Conservation (phyloP, 2,888 invertebrate genomes). For the Limulus polyphemus region DNA sequence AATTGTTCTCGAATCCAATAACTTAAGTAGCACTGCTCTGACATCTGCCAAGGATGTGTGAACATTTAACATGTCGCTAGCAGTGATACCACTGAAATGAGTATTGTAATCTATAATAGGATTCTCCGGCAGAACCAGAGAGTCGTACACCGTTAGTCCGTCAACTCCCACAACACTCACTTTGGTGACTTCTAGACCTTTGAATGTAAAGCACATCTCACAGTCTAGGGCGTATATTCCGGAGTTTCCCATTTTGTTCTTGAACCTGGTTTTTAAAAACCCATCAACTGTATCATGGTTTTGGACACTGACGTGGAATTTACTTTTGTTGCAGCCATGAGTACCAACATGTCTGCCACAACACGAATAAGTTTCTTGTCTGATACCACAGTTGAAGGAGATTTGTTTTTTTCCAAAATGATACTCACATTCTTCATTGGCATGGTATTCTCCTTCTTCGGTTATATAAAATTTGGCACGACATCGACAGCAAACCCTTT, state of each 20-base stretch:
- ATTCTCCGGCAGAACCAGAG: slow-evolving; percentile 73
- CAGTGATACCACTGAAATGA: slow-evolving; percentile 88
- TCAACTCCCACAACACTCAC: slow-evolving; percentile 75
- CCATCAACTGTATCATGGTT: slow-evolving; percentile 52
- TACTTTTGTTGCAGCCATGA: slow-evolving; percentile 52
- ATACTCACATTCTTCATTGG: slow-evolving; percentile 20
- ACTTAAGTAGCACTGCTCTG: slow-evolving; percentile 73
- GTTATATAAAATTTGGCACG: slow-evolving; percentile 13
- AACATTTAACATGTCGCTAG: slow-evolving; percentile 64
- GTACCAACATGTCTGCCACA: slow-evolving; percentile 46
- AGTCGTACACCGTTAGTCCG: slow-evolving; percentile 70
- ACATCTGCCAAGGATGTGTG: slow-evolving; percentile 66
- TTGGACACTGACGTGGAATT: slow-evolving; percentile 66
- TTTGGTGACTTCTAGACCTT: slow-evolving; percentile 77
- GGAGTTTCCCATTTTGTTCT: neutral
- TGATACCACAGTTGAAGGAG: too few species aligned
- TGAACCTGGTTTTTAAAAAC: slow-evolving; percentile 46
- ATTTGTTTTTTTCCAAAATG: slow-evolving; percentile 21
- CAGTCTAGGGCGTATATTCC: slow-evolving; percentile 79
- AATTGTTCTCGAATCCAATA: slow-evolving; percentile 80
- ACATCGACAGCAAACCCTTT: slow-evolving; percentile 20
- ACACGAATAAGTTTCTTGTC: slow-evolving; percentile 45
- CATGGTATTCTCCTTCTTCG: slow-evolving; percentile 14
- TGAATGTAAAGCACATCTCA: slow-evolving; percentile 94
- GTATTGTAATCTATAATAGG: slow-evolving; percentile 91